Evolutionary conservation across 2,113 vertebrate species (phyloP).

Genomic region (Toxotes chatareus): DNA sequence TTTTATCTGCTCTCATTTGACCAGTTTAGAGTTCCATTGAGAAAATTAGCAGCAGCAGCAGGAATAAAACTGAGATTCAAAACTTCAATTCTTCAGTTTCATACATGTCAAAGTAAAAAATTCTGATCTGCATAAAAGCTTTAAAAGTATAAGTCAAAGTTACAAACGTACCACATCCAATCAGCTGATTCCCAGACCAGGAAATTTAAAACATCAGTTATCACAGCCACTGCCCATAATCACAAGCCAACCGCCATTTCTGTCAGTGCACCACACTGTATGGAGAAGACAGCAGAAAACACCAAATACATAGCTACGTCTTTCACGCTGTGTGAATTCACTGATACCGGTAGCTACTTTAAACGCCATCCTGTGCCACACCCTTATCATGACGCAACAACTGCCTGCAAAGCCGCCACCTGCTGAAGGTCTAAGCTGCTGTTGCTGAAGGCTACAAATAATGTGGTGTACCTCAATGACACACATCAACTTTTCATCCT

Average conservation of each 20-base stretch:
- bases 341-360: background rate
- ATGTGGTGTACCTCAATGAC: background rate
- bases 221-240: background rate
- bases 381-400: slow-evolving; percentile 22
- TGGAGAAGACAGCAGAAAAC: background rate
- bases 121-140: background rate
- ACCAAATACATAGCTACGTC: background rate
- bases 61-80: background rate
- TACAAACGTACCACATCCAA: background rate
- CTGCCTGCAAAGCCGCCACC: slow-evolving; percentile 11
- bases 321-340: background rate
- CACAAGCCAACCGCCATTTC: background rate
- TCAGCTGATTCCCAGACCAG: background rate
- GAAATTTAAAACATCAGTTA: background rate
- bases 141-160: background rate
- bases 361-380: slow-evolving; percentile 20
- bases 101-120: background rate
- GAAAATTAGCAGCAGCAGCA: background rate
- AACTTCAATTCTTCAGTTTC: slow-evolving; percentile 9
- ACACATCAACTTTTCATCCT: background rate
- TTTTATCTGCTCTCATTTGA: background rate
- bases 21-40: background rate
- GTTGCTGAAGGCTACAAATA: background rate
- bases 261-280: background rate
- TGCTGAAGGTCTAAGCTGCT: background rate